These are phyloP conservation scores for Dasysyrphus tricinctus DNA, from an alignment of 2,888 invertebrate species.

Conservation along the genomic window DNA sequence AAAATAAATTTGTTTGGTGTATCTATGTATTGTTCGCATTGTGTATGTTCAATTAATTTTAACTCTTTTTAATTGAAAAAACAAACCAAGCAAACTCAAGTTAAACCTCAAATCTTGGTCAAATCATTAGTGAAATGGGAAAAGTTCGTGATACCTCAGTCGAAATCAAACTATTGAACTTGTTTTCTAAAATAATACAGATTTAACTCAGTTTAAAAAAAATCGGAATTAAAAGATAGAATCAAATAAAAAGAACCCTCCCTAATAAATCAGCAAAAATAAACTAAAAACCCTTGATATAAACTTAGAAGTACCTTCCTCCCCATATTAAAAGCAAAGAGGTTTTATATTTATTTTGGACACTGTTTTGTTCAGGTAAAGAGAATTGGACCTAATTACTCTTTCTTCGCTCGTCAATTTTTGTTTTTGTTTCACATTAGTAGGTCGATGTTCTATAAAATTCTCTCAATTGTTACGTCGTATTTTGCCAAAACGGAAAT, in stretches of 20 bases:
- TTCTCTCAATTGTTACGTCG: slow-evolving; percentile 46
- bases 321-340: neutral
- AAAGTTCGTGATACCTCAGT: neutral
- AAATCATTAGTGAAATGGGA: neutral
- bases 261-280: neutral
- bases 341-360: slow-evolving; percentile 31
- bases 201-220: too few species aligned
- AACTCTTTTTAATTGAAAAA: neutral
- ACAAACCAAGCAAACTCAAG: neutral
- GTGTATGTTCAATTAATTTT: neutral
- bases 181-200: too few species aligned
- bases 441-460: slow-evolving; percentile 43
- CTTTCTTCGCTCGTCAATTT: slow-evolving; percentile 25
- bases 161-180: neutral
- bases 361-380: slow-evolving; percentile 33
- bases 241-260: neutral
- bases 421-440: slow-evolving; percentile 22
- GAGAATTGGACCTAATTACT: slow-evolving; percentile 45
- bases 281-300: neutral
- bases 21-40: neutral
- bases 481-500: slow-evolving; percentile 50
- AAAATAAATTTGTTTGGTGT: slow-evolving; percentile 2
- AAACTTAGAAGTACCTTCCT: neutral
- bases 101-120: neutral
- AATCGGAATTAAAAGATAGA: neutral